These are phyloP conservation scores for Ooceraea biroi DNA, from an alignment of 1,140 invertebrate genomes.

Conservation along the genomic window DNA sequence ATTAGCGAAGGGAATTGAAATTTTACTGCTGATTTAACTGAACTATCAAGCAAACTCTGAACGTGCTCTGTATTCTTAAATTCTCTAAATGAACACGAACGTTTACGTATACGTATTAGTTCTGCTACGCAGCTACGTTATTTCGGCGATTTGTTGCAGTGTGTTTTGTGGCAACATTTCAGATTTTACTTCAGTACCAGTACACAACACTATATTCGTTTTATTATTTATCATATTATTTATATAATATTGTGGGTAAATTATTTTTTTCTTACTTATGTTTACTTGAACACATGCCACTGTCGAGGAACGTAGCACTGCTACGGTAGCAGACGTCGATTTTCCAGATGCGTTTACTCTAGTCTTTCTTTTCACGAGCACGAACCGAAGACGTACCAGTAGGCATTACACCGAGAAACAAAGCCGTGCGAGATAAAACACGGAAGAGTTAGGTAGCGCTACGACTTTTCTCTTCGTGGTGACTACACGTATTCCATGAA, in stretches of 20 bases:
- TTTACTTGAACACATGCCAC: background rate
- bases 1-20: too few relatives aligned
- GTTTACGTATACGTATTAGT: background rate
- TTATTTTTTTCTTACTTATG: too few relatives aligned
- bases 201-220: too few relatives aligned
- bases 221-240: too few relatives aligned
- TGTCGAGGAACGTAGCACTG: background rate
- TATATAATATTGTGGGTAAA: too few relatives aligned
- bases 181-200: conserved; percentile 26
- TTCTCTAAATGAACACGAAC: too few relatives aligned
- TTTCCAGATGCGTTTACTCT: conserved; percentile 45
- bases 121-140: background rate
- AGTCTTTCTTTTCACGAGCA: conserved; percentile 30
- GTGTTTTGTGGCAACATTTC: conserved; percentile 17
- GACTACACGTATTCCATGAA: conserved; percentile 52
- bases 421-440: conserved; percentile 51
- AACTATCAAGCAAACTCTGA: too few relatives aligned
- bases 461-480: conserved; percentile 48
- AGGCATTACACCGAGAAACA: conserved; percentile 45
- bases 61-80: too few relatives aligned
- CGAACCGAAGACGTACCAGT: conserved; percentile 28
- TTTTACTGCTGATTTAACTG: too few relatives aligned
- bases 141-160: conserved; percentile 12
- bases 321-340: conserved; percentile 9
- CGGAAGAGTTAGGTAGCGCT: conserved; percentile 45